Base-by-base conservation (phyloP, 2,113 vertebrate species). In the Triplophysa tibetana region DNA sequence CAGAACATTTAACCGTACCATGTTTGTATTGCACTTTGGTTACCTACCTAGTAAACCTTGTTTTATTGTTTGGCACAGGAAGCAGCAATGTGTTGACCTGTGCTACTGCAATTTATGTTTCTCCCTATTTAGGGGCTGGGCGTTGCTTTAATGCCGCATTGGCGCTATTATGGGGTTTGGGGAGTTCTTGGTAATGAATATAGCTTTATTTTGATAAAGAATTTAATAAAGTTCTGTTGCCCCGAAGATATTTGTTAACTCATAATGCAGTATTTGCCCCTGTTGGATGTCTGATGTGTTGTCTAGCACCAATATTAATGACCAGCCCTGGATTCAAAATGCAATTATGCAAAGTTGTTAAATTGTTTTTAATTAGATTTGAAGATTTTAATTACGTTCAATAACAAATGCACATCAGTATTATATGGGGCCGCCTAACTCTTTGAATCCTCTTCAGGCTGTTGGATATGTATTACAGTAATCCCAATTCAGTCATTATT, bases 161-260 rank as follows among this genome's bases (percentile, higher is more conserved):
- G 33, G 33, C 81, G 86, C 90, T 91, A 89, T 89, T 88, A 87
- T 90, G 86, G 84, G 87, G 88, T 86, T 89, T 86, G 52, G 92
- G 89, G 91, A 89, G 88, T 93, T 91, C 90, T 88, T 89, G 84
- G 87, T 88, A 88, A 88, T 91, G 89, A 92, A 91, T 91, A 91
- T 89, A 92, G 89, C 88, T 90, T 92, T 89, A 88, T 90, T 91
- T 91, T 90, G 91, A 91, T 92, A 90, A 93, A 88, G 80, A 88
- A 89, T 91, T 91, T 90, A 91, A 91, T 92, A 90, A 92, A 86
- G 77, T 43, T 19, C 74, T 85, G 85, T 89, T 86, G 88, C 88
- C 91, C 91, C 87, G 85, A 91, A 90, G 91, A 90, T 89, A 87
- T 85, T 83, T 87, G 88, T 90, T 90, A 93, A 91, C 91, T 93